Percentiles rank a stretch among this genome's conserved stretches.
Conservation (phyloP, 2,113 vertebrate genomes). For the Megaptera novaeangliae region DNA sequence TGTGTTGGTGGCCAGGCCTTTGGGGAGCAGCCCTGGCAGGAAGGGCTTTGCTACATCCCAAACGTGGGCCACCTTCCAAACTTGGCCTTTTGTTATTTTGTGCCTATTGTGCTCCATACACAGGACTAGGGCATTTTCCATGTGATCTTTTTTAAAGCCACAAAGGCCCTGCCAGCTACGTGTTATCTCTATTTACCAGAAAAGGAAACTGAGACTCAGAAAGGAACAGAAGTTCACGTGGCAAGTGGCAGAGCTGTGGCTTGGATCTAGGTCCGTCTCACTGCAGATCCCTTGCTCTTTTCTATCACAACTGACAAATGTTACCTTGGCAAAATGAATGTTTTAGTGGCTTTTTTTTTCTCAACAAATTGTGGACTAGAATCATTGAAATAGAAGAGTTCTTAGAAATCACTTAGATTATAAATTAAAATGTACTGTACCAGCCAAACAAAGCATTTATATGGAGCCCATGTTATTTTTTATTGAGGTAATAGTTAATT, state of each 20-base stretch:
- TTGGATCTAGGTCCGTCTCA: not conserved
- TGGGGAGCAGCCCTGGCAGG: not conserved
- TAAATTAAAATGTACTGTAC: not conserved
- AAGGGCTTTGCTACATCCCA: not conserved
- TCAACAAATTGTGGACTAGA: not conserved
- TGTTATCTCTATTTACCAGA: conserved; percentile 22
- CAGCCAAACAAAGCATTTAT: not conserved
- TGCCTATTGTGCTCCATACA: not conserved
- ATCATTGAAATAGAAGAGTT: not conserved
- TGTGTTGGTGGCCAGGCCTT: not conserved
- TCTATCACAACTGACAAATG: not conserved
- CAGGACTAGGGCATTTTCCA: not conserved
- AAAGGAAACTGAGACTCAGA: not conserved
- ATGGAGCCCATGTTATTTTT: not conserved
- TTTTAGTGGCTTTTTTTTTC: not conserved
- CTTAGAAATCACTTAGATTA: not conserved
- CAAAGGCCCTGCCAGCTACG: not conserved
- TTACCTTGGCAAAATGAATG: not conserved
- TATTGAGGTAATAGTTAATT: no score
- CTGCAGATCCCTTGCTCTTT: not conserved
- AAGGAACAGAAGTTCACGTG: not conserved
- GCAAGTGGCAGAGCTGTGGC: not conserved
- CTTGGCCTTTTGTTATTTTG: not conserved
- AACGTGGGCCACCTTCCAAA: not conserved
- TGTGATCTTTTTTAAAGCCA: not conserved